Evolutionary conservation across 2,113 vertebrate genomes (phyloP), one percentile per base, ranked within the genome.

Genomic region (Microcebus jonahi): DNA sequence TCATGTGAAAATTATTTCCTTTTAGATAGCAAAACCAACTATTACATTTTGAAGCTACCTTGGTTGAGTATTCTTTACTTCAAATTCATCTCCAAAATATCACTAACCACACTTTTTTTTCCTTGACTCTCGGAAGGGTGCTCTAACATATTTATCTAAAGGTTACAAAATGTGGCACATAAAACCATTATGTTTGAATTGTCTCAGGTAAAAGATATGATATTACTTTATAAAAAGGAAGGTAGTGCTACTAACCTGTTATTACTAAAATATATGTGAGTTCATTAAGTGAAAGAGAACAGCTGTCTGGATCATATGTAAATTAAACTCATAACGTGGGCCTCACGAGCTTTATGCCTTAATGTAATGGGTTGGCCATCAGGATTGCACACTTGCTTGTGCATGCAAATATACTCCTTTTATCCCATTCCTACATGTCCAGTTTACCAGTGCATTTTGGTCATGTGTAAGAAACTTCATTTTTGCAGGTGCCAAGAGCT

Each of bases 131-230:
- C 42, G 67, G 42, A 96, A 86, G 31, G 27, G 31, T 87, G 53
- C 14, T 94, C 94, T 94, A 89, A 70, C 57, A 79, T 67, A 21
- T 18, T 85, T 89, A 89, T 27, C 34, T 90, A 80, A 90, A 96
- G 31, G 13, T 92, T 81, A 90, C n/a, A 96, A 86, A 90, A 88
- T 63, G 25, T 39, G 39, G 6, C 23, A 91, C 42, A 79, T 77
- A 85, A 88, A 87, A n/a, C 29, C 65, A 76, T 82, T 84, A 39
- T 67, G 20, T 90, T 93, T 92, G 70, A 90, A 95, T 86, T 82
- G 42, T 84, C 85, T 76, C n/a, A 79, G 39, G 50, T 90, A 70
- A 92, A 88, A 50, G 9, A 50, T 23, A 61, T n/a, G 20, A 25
- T 57, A 92, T 90, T 68, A 86, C 25, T 94, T 90, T 79, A 50